Evolutionary conservation across 2,113 vertebrate species (phyloP).

Genomic region (Myxocyprinus asiaticus): DNA sequence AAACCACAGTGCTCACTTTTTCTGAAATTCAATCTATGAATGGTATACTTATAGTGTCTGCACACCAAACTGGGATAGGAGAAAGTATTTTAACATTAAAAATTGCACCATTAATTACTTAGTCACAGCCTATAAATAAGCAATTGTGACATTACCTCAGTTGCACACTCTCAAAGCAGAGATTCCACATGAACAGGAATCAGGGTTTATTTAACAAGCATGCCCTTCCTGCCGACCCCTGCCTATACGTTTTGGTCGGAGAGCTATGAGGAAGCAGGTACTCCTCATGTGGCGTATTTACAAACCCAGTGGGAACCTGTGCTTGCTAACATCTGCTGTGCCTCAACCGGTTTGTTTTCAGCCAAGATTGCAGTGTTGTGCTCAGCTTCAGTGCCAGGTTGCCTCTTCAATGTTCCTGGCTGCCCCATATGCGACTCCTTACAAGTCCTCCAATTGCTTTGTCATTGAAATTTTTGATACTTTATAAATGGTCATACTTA

Average conservation of each 20-base stretch:
- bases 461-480: not conserved
- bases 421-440: not conserved
- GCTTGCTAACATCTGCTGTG: no score
- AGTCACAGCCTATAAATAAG: not conserved
- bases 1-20: no score
- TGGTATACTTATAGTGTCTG: no score
- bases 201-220: constrained; percentile 39
- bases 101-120: no score
- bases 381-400: constrained; percentile 19
- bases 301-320: constrained; percentile 28
- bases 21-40: no score
- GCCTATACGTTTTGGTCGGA: constrained; percentile 11
- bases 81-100: no score
- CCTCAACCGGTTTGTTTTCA: constrained; percentile 45
- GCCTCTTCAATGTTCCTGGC: not conserved
- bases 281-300: constrained; percentile 38
- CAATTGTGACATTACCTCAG: not conserved
- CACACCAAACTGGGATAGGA: no score
- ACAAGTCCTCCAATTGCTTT: not conserved
- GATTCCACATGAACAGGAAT: constrained; percentile 45
- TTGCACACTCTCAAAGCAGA: constrained; percentile 4
- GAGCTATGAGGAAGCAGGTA: constrained; percentile 38
- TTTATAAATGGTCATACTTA: not conserved
- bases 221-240: constrained; percentile 45
- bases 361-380: constrained; percentile 48